phyloP scores from a whole-genome alignment of 2,888 invertebrate genomes.

The Amiota mariae region DNA sequence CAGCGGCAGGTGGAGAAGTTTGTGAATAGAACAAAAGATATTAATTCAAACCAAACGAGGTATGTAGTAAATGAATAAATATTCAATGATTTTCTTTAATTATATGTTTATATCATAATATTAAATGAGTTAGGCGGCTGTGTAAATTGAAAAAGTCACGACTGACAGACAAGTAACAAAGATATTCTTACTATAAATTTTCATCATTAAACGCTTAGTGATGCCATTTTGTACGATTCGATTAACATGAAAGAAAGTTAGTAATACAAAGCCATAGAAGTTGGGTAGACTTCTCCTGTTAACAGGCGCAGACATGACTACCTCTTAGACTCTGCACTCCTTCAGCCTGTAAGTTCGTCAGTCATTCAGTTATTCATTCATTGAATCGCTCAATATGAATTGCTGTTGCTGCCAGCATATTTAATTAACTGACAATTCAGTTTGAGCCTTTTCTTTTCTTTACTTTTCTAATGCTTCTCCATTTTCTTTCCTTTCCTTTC shows the following conservation, averaged over 20 bases:
- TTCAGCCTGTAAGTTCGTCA: slow-evolving; percentile 16
- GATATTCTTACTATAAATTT: no score
- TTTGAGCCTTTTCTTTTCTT: slow-evolving; percentile 39
- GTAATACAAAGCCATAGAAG: neutral
- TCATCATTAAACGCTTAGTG: no score
- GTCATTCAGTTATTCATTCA: neutral
- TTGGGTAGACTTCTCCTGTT: neutral
- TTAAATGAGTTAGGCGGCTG: no score
- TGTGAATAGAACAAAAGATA: no score
- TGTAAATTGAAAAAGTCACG: no score
- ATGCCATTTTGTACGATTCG: neutral
- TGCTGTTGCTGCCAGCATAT: slow-evolving; percentile 38
- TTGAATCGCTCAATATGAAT: slow-evolving; percentile 27
- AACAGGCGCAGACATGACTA: neutral
- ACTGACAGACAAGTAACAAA: no score
- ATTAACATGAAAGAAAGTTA: neutral
- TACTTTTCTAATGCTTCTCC: neutral
- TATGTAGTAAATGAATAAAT: no score
- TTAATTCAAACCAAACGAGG: no score
- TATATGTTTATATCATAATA: no score
- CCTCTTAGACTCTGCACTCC: neutral
- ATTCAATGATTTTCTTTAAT: no score
- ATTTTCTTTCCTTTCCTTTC: no score
- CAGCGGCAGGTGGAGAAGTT: no score
- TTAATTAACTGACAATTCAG: slow-evolving; percentile 56